Evolutionary conservation across 2,797 vertebrate genomes (phyloP).

Genomic region (Pelochelys cantorii): DNA sequence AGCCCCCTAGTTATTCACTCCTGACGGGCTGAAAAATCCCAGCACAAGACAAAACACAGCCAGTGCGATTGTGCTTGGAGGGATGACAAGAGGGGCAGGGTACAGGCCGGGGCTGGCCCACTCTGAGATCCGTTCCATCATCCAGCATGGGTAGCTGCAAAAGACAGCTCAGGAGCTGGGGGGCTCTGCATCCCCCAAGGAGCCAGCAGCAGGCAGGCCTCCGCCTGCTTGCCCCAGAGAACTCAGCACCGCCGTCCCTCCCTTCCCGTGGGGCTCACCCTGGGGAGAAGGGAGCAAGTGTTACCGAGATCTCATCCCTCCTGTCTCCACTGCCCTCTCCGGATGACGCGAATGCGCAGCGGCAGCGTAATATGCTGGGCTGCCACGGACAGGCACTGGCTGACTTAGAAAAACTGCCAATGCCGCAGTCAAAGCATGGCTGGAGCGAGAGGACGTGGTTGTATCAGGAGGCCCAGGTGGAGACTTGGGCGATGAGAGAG

Average conservation of each 20-base stretch:
- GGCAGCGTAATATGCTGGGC: neutral
- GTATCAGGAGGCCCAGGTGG: neutral
- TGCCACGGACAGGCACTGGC: neutral
- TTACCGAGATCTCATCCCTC: neutral
- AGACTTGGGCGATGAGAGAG: neutral
- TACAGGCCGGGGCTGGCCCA: neutral
- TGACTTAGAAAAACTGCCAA: neutral
- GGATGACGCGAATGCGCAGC: neutral
- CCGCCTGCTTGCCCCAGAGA: neutral
- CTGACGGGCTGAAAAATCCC: neutral
- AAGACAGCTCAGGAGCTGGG: neutral
- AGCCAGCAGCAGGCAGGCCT: neutral
- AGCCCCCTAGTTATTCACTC: neutral
- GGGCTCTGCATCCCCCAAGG: neutral
- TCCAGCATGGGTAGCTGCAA: neutral
- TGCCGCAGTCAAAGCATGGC: neutral
- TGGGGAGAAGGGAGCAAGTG: neutral
- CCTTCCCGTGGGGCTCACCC: neutral
- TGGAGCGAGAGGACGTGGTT: neutral
- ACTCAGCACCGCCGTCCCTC: neutral
- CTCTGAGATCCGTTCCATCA: neutral
- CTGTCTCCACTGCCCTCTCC: neutral
- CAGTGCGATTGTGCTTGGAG: neutral
- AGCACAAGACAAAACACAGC: neutral
- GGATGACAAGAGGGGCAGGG: neutral